phyloP scores from a whole-genome alignment of 2,888 invertebrate species.

The Melipona beecheii region DNA sequence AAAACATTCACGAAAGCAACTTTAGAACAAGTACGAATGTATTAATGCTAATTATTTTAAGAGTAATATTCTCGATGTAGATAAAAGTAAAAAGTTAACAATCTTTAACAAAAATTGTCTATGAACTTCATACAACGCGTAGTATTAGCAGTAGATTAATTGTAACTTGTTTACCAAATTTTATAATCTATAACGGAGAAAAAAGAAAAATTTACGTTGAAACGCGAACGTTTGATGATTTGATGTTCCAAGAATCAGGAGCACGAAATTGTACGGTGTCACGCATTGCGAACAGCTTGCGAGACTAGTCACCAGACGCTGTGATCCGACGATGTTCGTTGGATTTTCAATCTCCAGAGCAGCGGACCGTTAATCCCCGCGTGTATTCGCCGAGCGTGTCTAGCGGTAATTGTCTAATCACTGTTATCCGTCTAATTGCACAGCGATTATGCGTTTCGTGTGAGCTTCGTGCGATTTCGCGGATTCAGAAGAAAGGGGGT shows the following conservation, averaged over 20 bases:
- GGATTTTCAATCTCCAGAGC: constrained; percentile 18
- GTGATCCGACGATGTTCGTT: neutral
- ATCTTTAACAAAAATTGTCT: too few species aligned
- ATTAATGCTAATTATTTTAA: too few species aligned
- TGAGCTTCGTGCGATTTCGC: neutral
- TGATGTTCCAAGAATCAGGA: constrained; percentile 14
- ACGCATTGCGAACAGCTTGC: constrained; percentile 20
- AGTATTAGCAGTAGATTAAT: too few species aligned
- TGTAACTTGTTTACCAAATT: neutral
- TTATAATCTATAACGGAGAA: neutral
- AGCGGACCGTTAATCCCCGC: constrained; percentile 13
- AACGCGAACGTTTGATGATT: constrained; percentile 32
- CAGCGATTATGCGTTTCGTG: constrained; percentile 18
- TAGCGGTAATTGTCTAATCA: constrained; percentile 29
- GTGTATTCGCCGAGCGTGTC: constrained; percentile 12
- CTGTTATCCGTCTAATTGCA: constrained; percentile 25
- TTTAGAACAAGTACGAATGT: too few species aligned
- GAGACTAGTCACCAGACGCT: neutral
- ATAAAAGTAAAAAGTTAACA: too few species aligned
- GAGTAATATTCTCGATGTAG: too few species aligned
- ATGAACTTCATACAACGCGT: too few species aligned
- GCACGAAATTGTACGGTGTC: constrained; percentile 45
- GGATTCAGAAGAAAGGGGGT: neutral
- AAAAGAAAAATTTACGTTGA: neutral
- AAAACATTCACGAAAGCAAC: too few species aligned